Percentiles rank a stretch among this genome's conserved stretches.
Conservation (phyloP, 1,140 invertebrate genomes). For the Bicyclus anynana region DNA sequence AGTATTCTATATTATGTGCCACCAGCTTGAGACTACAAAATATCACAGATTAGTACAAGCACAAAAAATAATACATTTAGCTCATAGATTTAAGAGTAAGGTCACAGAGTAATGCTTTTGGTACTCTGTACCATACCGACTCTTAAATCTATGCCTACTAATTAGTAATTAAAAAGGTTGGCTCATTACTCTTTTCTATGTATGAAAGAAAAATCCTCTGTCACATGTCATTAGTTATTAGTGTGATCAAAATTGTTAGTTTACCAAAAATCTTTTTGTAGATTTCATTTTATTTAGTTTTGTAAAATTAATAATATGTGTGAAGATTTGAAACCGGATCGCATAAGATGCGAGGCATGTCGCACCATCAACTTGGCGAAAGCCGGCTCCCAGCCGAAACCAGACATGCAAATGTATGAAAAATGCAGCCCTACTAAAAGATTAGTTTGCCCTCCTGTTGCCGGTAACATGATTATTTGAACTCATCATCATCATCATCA, state of each 20-base stretch:
- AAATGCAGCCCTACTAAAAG: slow-evolving; percentile 49
- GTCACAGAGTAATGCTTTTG: too few species aligned
- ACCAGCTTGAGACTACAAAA: too few species aligned
- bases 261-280: background rate
- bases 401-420: slow-evolving; percentile 63
- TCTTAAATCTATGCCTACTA: too few species aligned
- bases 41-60: too few species aligned
- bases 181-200: too few species aligned
- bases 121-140: too few species aligned
- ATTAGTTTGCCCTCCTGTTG: slow-evolving; percentile 40
- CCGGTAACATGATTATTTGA: slow-evolving; percentile 32
- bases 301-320: slow-evolving; percentile 40
- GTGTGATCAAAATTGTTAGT: slow-evolving; percentile 6
- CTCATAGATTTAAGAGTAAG: too few species aligned
- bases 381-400: slow-evolving; percentile 45
- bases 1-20: too few species aligned
- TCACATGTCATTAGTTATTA: slow-evolving; percentile 11
- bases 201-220: slow-evolving; percentile 2
- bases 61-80: too few species aligned
- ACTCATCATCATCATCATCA: background rate
- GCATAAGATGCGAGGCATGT: slow-evolving; percentile 50
- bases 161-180: too few species aligned
- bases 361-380: slow-evolving; percentile 68
- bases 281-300: background rate
- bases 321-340: slow-evolving; percentile 42